These are phyloP conservation scores for Eucera pruinosa DNA, from an alignment of 2,888 invertebrate genomes.

Conservation along the genomic window DNA sequence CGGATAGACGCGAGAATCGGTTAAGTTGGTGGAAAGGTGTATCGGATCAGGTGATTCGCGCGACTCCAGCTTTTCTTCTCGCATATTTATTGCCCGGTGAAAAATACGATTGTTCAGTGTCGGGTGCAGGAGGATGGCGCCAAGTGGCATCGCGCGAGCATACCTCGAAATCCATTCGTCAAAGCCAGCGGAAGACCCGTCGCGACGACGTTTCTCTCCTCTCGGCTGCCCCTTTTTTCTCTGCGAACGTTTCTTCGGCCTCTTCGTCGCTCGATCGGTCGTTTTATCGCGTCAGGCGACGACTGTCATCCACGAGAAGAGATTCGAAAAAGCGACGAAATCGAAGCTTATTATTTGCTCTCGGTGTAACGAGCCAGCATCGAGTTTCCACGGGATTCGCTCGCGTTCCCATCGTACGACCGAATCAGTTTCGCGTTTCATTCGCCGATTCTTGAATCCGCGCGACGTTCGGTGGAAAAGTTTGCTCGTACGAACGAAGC, in stretches of 20 bases:
- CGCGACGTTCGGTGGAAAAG: neutral
- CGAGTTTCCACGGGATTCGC: neutral
- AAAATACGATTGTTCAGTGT: too few species aligned
- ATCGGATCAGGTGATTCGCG: too few species aligned
- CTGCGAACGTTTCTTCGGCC: neutral
- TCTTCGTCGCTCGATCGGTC: constrained; percentile 6
- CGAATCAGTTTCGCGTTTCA: neutral
- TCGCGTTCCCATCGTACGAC: neutral
- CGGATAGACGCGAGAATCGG: too few species aligned
- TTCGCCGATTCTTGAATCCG: neutral
- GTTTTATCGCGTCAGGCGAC: neutral
- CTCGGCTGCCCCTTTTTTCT: constrained; percentile 42
- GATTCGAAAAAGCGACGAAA: neutral
- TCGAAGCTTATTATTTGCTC: neutral
- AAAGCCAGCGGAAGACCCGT: constrained; percentile 74
- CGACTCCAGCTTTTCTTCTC: too few species aligned
- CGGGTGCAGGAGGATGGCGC: too few species aligned
- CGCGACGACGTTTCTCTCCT: constrained; percentile 42
- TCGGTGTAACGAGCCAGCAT: neutral
- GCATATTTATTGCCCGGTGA: too few species aligned
- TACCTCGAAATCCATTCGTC: constrained; percentile 73
- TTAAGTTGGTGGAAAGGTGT: too few species aligned
- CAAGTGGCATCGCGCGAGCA: constrained; percentile 54
- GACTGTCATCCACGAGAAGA: neutral
- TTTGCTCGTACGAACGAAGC: neutral